phyloP scores from a whole-genome alignment of 1,140 invertebrate species.

The Drosophila rufa region DNA sequence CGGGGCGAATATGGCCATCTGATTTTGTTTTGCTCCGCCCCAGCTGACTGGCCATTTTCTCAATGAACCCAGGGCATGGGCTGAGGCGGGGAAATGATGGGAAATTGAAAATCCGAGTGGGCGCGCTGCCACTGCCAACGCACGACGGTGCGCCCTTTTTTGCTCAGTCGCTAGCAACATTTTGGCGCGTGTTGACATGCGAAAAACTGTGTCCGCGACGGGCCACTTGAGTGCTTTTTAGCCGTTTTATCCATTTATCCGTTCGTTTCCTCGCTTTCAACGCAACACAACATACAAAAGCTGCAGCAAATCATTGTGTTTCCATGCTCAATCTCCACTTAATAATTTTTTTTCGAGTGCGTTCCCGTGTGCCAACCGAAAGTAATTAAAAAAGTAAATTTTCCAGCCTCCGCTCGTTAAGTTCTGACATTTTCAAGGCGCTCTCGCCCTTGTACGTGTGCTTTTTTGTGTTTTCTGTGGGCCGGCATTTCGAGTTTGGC shows the following conservation, averaged over 20 bases:
- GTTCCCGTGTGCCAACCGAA: slow-evolving; percentile 26
- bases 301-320: slow-evolving; percentile 37
- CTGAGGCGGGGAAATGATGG: neutral
- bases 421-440: neutral
- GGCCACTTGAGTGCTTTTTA: slow-evolving; percentile 61
- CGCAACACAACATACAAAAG: slow-evolving; percentile 5
- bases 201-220: slow-evolving; percentile 63
- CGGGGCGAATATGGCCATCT: slow-evolving; percentile 67
- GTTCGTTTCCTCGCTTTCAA: slow-evolving; percentile 48
- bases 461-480: slow-evolving; percentile 9
- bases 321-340: neutral
- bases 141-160: neutral
- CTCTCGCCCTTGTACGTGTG: neutral
- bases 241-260: slow-evolving; percentile 70
- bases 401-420: slow-evolving; percentile 5
- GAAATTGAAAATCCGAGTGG: slow-evolving; percentile 20
- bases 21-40: slow-evolving; percentile 68
- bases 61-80: slow-evolving; percentile 16
- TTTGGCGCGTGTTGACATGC: slow-evolving; percentile 85
- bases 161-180: slow-evolving; percentile 83
- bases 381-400: slow-evolving; percentile 36
- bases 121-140: slow-evolving; percentile 2
- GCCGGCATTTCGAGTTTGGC: slow-evolving; percentile 68
- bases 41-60: slow-evolving; percentile 43
- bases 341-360: slow-evolving; percentile 24